Conservation (phyloP, 2,113 vertebrate species). For the Aldabrachelys gigantea region DNA sequence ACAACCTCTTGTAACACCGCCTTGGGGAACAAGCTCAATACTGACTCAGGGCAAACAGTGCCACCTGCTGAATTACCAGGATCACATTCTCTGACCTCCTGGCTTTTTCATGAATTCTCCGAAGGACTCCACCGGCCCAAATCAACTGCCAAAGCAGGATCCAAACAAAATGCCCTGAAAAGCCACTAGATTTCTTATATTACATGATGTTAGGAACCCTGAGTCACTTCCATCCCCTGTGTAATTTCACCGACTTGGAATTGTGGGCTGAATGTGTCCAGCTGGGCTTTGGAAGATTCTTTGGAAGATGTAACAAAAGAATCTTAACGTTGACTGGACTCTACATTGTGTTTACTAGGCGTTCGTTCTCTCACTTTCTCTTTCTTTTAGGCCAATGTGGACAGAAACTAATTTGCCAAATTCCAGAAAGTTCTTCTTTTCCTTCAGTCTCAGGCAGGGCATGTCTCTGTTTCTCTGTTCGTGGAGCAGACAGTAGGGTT, state of each 20-base stretch:
- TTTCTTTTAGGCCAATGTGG: background rate
- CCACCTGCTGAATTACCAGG: conserved; percentile 54
- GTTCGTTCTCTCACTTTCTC: background rate
- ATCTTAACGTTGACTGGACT: background rate
- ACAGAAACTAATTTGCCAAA: background rate
- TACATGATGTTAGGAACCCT: background rate
- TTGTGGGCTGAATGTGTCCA: background rate
- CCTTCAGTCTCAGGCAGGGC: background rate
- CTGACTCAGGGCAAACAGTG: conserved; percentile 33
- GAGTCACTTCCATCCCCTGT: background rate
- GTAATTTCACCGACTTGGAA: background rate
- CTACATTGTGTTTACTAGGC: background rate
- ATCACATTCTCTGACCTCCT: background rate
- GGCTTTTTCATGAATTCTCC: background rate
- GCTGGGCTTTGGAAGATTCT: background rate
- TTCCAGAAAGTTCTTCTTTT: background rate
- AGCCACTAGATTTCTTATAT: no score
- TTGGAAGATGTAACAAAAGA: background rate
- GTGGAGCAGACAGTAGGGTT: background rate
- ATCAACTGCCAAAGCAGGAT: background rate
- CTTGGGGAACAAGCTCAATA: no score
- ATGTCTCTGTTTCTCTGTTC: background rate
- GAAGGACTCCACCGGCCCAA: rapidly evolving
- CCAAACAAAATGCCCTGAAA: background rate
- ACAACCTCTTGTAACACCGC: no score